phyloP scores from a whole-genome alignment of 2,888 invertebrate species.

The Nomada fucata region DNA sequence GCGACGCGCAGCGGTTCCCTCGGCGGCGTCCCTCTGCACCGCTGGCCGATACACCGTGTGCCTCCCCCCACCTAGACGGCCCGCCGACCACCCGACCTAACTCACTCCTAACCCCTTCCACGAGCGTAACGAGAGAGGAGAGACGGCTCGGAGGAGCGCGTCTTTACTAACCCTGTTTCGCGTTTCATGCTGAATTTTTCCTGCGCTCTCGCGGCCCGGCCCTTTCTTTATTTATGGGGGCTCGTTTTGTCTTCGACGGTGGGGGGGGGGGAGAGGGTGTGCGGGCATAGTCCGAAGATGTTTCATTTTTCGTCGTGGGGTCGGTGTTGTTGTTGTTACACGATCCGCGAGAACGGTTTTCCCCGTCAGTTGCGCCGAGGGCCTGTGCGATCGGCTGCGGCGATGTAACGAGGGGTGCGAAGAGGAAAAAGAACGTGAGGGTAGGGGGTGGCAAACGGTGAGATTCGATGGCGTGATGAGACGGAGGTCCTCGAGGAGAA shows the following conservation, averaged over 20 bases:
- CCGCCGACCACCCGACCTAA: not conserved
- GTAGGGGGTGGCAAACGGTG: not conserved
- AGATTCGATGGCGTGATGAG: conserved; percentile 73
- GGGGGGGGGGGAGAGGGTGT: too few relatives aligned
- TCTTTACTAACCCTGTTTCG: conserved; percentile 58
- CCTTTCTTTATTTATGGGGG: not conserved
- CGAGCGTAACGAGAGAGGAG: not conserved
- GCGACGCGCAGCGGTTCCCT: conserved; percentile 13
- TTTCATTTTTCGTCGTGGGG: too few relatives aligned
- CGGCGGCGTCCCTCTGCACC: not conserved
- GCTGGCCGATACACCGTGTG: not conserved
- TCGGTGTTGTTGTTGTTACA: conserved; percentile 28
- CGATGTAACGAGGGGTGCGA: not conserved
- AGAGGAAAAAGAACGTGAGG: not conserved
- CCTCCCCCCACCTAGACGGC: not conserved
- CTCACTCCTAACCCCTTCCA: not conserved
- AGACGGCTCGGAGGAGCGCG: conserved; percentile 11
- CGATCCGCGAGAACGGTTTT: conserved; percentile 58
- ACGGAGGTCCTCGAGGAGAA: conserved; percentile 60
- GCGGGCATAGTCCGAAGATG: not conserved
- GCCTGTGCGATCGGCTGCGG: conserved; percentile 5
- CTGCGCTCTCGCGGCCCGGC: not conserved
- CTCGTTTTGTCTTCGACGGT: too few relatives aligned
- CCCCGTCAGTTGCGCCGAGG: conserved; percentile 75
- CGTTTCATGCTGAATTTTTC: conserved; percentile 20